Evolutionary conservation across 2,888 invertebrate species (phyloP), one percentile per base, ranked within the genome.

Genomic region (Cantharis nigra): DNA sequence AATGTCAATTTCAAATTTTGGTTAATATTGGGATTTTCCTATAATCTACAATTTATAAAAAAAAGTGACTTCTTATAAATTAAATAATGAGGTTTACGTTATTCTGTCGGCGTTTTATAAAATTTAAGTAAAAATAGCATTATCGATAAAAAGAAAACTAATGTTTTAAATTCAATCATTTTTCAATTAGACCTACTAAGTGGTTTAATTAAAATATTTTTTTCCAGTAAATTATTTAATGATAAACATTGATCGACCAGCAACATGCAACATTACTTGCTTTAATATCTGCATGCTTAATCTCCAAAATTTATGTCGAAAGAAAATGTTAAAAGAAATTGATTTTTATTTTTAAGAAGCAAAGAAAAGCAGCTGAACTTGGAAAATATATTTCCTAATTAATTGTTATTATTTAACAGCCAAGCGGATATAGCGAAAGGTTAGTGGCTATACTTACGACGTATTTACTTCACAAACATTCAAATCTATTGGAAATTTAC

Each of bases 391-490:
- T 64, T 20, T 64, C 18, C 64, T 13, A 64, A 64, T 64, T 64
- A 64, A 64, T 2, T 18, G 64, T 16, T 20, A 20, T 64, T 18
- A 64, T 16, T 64, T 64, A 64, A 18, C 18, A 67, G 65, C 65
- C 65, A 67, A 67, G 65, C 26, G 23, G 10, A 23, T 26, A 67
- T 67, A 67, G 65, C 65, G 26, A 67, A 23, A 67, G 20, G 65
- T 67, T 67, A 71, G 67, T 71, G 74, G 23, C 70, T 49, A 75
- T 75, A 75, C 75, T 75, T 75, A 75, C 75, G 49, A 33, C 33
- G 63, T 69, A 71, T 75, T 33, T 64, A 75, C 65, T 71, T 75
- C 71, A 75, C 75, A 49, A 74, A 63, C 65, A 70, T 75, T 69
- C 23, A 28, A 26, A 16, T 33, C 71, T 71, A 28, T 16, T 71